These are phyloP conservation scores for Endotricha flammealis DNA, from an alignment of 2,888 invertebrate genomes.

Conservation along the genomic window DNA sequence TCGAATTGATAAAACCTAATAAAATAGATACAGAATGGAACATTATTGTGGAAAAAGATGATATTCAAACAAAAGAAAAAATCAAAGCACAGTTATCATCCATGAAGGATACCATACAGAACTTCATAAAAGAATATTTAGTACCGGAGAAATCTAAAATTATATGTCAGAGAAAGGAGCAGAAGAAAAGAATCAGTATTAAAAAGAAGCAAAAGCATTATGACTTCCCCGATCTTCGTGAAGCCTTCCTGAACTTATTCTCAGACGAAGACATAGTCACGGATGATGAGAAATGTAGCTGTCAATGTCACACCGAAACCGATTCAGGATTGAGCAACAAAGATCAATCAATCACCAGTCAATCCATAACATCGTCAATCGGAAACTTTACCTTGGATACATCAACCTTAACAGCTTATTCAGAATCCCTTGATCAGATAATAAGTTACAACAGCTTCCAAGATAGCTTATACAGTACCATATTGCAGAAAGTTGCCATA, in stretches of 20 bases:
- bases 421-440: conserved; percentile 59
- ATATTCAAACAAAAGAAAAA: conserved; percentile 42
- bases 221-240: conserved; percentile 61
- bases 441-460: conserved; percentile 66
- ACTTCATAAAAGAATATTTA: conserved; percentile 44
- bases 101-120: conserved; percentile 48
- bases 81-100: conserved; percentile 48
- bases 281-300: conserved; percentile 25
- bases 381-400: conserved; percentile 64
- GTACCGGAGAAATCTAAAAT: conserved; percentile 21
- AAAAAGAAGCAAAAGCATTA: conserved; percentile 60
- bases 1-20: no score
- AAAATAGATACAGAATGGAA: no score
- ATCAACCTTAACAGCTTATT: conserved; percentile 59
- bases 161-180: conserved; percentile 13
- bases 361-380: conserved; percentile 61
- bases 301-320: conserved; percentile 45
- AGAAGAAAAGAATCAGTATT: conserved; percentile 27
- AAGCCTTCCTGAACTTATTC: conserved; percentile 56
- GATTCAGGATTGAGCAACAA: conserved; percentile 50
- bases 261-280: conserved; percentile 26
- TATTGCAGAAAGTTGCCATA: conserved; percentile 59
- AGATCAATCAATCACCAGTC: conserved; percentile 36
- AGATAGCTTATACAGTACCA: conserved; percentile 44
- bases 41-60: conserved; percentile 54